Evolutionary conservation across 2,888 invertebrate genomes (phyloP).

Genomic region (Choristoneura rosaceana): DNA sequence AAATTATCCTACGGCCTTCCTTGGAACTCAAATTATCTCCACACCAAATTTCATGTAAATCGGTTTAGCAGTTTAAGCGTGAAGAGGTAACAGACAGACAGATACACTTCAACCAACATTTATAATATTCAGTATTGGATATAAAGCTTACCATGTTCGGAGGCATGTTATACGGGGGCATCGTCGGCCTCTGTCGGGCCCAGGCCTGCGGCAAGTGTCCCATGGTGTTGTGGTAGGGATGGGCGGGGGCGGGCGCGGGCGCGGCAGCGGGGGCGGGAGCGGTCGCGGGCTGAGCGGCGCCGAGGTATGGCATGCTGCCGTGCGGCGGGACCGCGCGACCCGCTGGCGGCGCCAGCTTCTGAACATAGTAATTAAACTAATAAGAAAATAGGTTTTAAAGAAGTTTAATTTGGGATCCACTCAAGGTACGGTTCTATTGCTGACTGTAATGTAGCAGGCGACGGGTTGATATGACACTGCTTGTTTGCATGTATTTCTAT

Average conservation of each 20-base stretch:
- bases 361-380: background rate
- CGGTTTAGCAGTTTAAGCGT: too few relatives aligned
- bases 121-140: too few relatives aligned
- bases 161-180: constrained; percentile 69
- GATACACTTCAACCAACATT: too few relatives aligned
- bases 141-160: constrained; percentile 61
- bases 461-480: too few relatives aligned
- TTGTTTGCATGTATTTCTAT: too few relatives aligned
- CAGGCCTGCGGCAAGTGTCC: constrained; percentile 64
- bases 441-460: too few relatives aligned
- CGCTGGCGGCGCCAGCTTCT: constrained; percentile 38
- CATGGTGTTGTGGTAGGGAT: constrained; percentile 61
- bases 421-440: too few relatives aligned
- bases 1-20: too few relatives aligned
- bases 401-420: too few relatives aligned
- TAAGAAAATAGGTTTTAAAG: background rate
- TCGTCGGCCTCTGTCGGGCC: constrained; percentile 67
- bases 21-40: too few relatives aligned
- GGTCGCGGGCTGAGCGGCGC: constrained; percentile 59
- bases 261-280: constrained; percentile 35
- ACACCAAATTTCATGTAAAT: too few relatives aligned
- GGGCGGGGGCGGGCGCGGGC: constrained; percentile 41
- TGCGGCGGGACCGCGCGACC: constrained; percentile 58
- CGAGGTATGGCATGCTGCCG: constrained; percentile 75
- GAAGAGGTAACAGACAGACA: too few relatives aligned